Conservation (phyloP, 2,113 vertebrate genomes). For the Ictalurus furcatus region DNA sequence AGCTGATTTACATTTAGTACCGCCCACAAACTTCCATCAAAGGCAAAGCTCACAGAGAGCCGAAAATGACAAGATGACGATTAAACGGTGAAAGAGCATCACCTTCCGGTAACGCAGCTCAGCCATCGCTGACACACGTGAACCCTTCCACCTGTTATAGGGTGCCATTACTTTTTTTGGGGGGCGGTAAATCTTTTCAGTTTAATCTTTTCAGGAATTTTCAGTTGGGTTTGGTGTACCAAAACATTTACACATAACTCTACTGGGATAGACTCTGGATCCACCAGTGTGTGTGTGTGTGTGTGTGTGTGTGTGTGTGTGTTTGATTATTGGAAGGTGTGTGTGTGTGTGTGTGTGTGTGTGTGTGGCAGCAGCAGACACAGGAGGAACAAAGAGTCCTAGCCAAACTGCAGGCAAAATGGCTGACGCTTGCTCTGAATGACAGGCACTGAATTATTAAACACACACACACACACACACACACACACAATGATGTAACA, state of each 20-base stretch:
- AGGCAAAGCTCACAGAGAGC: not conserved
- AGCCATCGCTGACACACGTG: not conserved
- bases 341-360: constrained; percentile 10
- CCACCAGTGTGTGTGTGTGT: not conserved
- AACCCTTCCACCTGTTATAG: not conserved
- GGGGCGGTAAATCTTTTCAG: too few relatives aligned
- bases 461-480: constrained; percentile 30
- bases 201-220: not conserved
- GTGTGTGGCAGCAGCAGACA: constrained; percentile 3
- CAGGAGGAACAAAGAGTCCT: constrained; percentile 46
- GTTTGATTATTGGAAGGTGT: not conserved
- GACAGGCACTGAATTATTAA: constrained; percentile 52
- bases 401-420: constrained; percentile 51
- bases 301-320: not conserved
- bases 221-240: not conserved
- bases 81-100: not conserved
- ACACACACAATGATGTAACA: constrained; percentile 26
- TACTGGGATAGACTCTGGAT: not conserved
- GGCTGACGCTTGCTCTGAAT: constrained; percentile 49
- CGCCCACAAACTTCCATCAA: not conserved
- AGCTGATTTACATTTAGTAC: not conserved
- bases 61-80: not conserved
- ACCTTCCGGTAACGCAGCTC: not conserved
- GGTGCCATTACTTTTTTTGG: not conserved
- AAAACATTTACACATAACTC: too few relatives aligned